Conservation (phyloP, 2,888 invertebrate genomes). For the Trissonchulus sp. region DNA sequence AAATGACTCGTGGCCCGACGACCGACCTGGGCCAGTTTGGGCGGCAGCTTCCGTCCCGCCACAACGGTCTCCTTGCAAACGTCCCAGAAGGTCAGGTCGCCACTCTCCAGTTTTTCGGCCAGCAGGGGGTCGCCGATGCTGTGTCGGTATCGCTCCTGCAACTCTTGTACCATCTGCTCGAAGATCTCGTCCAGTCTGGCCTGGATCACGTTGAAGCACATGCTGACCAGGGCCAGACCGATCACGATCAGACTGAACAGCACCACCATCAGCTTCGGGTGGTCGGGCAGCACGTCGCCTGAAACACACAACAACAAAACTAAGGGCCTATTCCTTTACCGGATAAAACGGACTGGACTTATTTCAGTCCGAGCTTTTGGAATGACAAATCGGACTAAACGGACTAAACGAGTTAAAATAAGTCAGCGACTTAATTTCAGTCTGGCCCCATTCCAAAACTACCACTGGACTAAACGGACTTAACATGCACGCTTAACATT, state of each 20-base stretch:
- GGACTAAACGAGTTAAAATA: too few species aligned
- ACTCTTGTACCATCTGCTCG: conserved; percentile 45
- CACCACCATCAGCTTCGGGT: conserved; percentile 55
- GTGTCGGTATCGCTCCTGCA: conserved; percentile 36
- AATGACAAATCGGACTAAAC: too few species aligned
- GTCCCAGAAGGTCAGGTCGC: neutral
- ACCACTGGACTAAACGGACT: too few species aligned
- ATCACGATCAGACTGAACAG: conserved; percentile 55
- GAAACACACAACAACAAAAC: too few species aligned
- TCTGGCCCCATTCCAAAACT: too few species aligned
- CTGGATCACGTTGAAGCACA: conserved; percentile 56
- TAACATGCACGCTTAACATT: too few species aligned
- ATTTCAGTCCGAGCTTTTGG: too few species aligned
- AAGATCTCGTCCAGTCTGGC: conserved; percentile 46
- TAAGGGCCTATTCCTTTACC: too few species aligned
- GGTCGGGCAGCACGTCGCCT: conserved; percentile 55
- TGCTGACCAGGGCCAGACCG: conserved; percentile 56
- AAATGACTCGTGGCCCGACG: neutral
- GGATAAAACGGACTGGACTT: too few species aligned
- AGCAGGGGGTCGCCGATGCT: neutral
- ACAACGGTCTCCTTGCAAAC: neutral
- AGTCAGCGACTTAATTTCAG: too few species aligned
- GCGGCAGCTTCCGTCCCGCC: neutral
- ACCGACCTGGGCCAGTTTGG: neutral
- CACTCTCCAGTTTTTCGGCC: neutral